A percentile compares a stretch with the other conserved stretches of the same genome.
Conservation (phyloP, 2,888 invertebrate genomes). For the Autographa gamma region DNA sequence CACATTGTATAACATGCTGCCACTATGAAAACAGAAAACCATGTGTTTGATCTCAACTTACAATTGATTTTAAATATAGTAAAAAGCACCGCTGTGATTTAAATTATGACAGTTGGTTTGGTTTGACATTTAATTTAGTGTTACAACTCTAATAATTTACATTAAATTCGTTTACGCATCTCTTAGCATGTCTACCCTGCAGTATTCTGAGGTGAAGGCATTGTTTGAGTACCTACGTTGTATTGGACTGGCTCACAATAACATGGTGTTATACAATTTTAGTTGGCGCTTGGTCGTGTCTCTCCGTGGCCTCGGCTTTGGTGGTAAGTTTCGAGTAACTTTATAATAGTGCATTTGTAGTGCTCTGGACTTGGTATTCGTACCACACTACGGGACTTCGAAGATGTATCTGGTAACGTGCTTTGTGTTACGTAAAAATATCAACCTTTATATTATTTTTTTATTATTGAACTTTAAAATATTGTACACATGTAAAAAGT, state of each 20-base stretch:
- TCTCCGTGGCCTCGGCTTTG: slow-evolving; percentile 52
- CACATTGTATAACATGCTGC: not conserved
- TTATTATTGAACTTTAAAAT: slow-evolving; percentile 53
- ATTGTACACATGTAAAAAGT: slow-evolving; percentile 62
- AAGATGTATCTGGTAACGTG: slow-evolving; percentile 64
- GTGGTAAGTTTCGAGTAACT: slow-evolving; percentile 84
- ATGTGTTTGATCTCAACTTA: not conserved
- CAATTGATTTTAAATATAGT: not conserved
- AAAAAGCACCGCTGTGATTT: slow-evolving; percentile 1
- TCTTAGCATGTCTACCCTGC: slow-evolving; percentile 50
- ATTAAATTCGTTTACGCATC: slow-evolving; percentile 32
- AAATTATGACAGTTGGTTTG: not conserved
- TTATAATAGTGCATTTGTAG: slow-evolving; percentile 81
- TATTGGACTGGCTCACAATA: slow-evolving; percentile 40
- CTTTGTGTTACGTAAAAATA: slow-evolving; percentile 60
- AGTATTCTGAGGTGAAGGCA: slow-evolving; percentile 50
- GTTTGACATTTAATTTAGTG: not conserved
- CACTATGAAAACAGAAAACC: not conserved
- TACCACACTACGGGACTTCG: slow-evolving; percentile 58
- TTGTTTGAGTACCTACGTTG: slow-evolving; percentile 41
- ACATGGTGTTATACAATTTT: slow-evolving; percentile 70
- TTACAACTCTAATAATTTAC: slow-evolving; percentile 11
- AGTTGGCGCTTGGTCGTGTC: slow-evolving; percentile 73
- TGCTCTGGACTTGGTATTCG: slow-evolving; percentile 60
- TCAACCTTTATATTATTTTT: slow-evolving; percentile 50